phyloP scores from a whole-genome alignment of 2,113 vertebrate species.

The Todiramphus saurophagus region DNA sequence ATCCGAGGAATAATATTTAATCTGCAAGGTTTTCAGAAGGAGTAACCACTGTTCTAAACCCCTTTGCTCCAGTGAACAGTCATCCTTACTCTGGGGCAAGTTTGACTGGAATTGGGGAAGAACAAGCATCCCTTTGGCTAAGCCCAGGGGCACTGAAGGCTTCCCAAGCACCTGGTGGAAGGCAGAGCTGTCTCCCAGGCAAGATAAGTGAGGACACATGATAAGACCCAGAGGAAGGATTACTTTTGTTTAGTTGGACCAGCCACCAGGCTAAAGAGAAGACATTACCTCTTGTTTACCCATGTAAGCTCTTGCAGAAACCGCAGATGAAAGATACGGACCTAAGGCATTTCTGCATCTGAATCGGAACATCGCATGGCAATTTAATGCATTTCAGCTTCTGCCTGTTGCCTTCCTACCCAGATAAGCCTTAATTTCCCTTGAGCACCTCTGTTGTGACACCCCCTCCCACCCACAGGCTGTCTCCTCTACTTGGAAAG shows the following conservation, averaged over 20 bases:
- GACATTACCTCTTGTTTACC: neutral
- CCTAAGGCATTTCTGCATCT: neutral
- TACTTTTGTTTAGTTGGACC: neutral
- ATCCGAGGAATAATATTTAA: neutral
- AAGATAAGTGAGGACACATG: neutral
- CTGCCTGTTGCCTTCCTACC: neutral
- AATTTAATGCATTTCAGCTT: neutral
- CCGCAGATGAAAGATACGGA: neutral
- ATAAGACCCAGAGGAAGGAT: neutral
- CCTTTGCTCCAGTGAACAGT: neutral
- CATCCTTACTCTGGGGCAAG: neutral
- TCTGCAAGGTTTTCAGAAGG: neutral
- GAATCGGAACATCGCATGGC: neutral
- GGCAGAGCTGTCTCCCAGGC: neutral
- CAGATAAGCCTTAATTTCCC: neutral
- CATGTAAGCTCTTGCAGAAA: neutral
- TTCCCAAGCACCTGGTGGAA: neutral
- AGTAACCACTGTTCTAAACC: neutral
- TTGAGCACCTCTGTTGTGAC: neutral
- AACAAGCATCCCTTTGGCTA: neutral
- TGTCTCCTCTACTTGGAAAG: neutral
- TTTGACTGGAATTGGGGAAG: neutral
- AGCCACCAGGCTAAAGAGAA: neutral
- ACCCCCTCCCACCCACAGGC: neutral
- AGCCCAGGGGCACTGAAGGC: rapidly evolving